Percentiles rank a stretch among this genome's conserved stretches.
phyloP scores from a whole-genome alignment of 1,140 invertebrate species.

The Batillaria attramentaria region DNA sequence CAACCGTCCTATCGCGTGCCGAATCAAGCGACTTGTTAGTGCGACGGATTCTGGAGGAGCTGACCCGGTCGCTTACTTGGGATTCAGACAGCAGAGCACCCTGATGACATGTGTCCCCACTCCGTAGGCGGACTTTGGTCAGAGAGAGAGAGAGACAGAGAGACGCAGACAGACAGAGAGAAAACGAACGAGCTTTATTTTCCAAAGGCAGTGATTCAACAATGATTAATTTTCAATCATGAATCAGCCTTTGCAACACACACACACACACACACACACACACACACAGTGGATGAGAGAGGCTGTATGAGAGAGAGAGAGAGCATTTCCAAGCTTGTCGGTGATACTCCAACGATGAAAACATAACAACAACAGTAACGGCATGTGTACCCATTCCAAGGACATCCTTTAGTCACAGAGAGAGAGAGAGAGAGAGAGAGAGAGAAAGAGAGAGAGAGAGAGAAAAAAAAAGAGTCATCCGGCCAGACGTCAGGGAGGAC shows the following conservation, averaged over 20 bases:
- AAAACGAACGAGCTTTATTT: no score
- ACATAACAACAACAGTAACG: background rate
- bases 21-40: no score
- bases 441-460: conserved; percentile 5
- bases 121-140: no score
- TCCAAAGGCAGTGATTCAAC: no score
- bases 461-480: background rate
- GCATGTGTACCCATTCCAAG: background rate
- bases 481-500: background rate
- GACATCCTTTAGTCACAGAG: background rate
- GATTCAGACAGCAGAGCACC: no score
- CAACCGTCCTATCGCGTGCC: no score
- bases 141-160: no score
- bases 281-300: background rate
- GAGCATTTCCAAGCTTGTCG: background rate
- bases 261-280: conserved; percentile 16
- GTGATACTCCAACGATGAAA: background rate
- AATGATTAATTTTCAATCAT: no score
- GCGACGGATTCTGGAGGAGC: no score
- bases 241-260: background rate
- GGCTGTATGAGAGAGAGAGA: background rate
- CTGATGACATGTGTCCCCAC: no score
- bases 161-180: no score
- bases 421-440: background rate
- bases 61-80: no score